These are phyloP conservation scores for Sternarchorhynchus goeldii DNA, from an alignment of 2,797 vertebrate genomes.

Conservation along the genomic window DNA sequence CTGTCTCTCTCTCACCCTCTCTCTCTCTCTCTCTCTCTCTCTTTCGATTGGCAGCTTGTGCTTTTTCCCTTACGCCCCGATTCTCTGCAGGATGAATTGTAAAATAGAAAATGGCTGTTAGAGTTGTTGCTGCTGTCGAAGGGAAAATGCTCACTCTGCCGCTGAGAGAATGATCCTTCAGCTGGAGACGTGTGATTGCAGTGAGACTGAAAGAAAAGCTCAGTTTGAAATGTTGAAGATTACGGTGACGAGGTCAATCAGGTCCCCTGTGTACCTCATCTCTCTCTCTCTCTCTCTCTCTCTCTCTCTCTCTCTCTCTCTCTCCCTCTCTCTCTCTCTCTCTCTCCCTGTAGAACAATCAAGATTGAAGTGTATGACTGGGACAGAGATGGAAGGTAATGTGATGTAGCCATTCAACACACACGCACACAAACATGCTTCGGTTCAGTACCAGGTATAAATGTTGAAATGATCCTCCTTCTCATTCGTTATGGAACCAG, in stretches of 20 bases:
- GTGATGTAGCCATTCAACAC: conserved; percentile 12
- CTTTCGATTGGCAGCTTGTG: not conserved
- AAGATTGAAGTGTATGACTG: conserved; percentile 84
- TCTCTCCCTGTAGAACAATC: conserved; percentile 64
- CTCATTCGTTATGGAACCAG: not conserved
- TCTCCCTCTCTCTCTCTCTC: conserved; percentile 33
- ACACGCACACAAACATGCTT: not conserved
- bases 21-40: conserved; percentile 1
- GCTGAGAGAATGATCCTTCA: conserved; percentile 32
- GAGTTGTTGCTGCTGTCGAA: not conserved
- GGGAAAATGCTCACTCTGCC: conserved; percentile 17
- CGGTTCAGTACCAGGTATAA: not conserved
- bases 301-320: conserved; percentile 46
- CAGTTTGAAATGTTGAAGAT: conserved; percentile 15
- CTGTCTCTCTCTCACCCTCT: not conserved
- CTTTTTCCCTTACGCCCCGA: not conserved
- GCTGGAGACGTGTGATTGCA: conserved; percentile 35
- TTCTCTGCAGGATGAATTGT: conserved; percentile 19
- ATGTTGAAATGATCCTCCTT: not conserved
- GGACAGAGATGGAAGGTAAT: conserved; percentile 85
- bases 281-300: conserved; percentile 41
- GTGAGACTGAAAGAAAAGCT: conserved; percentile 7
- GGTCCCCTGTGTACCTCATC: not conserved
- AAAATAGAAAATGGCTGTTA: conserved; percentile 10
- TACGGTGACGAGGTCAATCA: conserved; percentile 29